Percentiles rank a stretch among this genome's conserved stretches.
phyloP scores from a whole-genome alignment of 2,888 invertebrate species.

The Antheraea assamensis region DNA sequence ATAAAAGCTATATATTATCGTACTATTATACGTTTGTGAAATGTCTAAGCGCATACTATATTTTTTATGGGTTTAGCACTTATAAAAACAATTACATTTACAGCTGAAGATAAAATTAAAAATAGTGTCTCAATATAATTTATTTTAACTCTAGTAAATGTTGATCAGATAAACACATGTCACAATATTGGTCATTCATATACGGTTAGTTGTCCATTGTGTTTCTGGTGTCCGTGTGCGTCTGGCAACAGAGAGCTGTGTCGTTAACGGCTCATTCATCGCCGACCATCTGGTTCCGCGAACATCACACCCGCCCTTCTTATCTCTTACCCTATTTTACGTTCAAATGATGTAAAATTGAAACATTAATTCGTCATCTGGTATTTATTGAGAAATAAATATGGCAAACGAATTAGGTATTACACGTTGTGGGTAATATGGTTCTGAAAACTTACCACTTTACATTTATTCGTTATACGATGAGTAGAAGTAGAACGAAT shows the following conservation, averaged over 20 bases:
- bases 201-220: slow-evolving; percentile 17
- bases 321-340: slow-evolving; percentile 47
- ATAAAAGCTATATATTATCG: slow-evolving; percentile 29
- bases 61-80: not conserved
- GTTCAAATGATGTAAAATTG: slow-evolving; percentile 7
- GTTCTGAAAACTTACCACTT: no score
- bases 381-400: not conserved
- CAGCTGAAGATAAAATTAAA: not conserved
- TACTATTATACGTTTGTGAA: not conserved
- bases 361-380: slow-evolving; percentile 4
- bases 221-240: slow-evolving; percentile 13
- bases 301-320: slow-evolving; percentile 48
- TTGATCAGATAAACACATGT: slow-evolving; percentile 10
- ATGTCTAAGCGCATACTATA: not conserved
- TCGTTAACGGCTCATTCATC: slow-evolving; percentile 73
- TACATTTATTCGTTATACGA: not conserved
- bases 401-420: no score
- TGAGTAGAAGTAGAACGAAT: not conserved
- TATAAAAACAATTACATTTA: slow-evolving; percentile 14
- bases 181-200: slow-evolving; percentile 20
- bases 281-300: slow-evolving; percentile 65
- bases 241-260: slow-evolving; percentile 27
- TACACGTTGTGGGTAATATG: no score
- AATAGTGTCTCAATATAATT: not conserved
- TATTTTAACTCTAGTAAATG: slow-evolving; percentile 2